A percentile compares a stretch with the other conserved stretches of the same genome.
These are phyloP conservation scores for Gastrophysa polygoni DNA, from an alignment of 2,888 invertebrate genomes.

Conservation along the genomic window DNA sequence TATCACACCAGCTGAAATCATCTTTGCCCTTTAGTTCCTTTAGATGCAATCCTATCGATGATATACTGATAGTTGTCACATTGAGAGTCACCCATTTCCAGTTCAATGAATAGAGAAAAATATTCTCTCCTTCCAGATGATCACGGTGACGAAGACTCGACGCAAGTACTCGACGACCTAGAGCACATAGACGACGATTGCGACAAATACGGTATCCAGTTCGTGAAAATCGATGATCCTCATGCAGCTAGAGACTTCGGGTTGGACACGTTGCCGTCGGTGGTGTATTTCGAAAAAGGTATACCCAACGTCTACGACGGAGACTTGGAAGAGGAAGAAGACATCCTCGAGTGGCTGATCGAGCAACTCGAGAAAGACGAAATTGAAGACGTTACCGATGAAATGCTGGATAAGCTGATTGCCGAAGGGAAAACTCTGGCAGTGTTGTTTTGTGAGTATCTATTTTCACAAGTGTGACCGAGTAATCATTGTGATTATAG, in stretches of 20 bases:
- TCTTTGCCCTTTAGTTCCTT: no score
- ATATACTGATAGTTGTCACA: no score
- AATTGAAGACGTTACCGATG: conserved; percentile 93
- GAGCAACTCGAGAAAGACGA: conserved; percentile 89
- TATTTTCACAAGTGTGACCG: no score
- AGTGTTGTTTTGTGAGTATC: conserved; percentile 83
- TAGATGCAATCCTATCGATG: no score
- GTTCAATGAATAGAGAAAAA: no score
- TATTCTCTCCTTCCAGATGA: conserved; percentile 84
- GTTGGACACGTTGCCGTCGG: conserved; percentile 79
- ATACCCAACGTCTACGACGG: conserved; percentile 92
- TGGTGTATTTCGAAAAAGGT: conserved; percentile 93
- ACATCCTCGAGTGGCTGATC: conserved; percentile 86
- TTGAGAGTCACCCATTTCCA: no score
- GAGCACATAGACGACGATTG: conserved; percentile 95
- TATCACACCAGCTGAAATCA: no score
- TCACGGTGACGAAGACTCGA: conserved; percentile 86
- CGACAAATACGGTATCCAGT: conserved; percentile 89
- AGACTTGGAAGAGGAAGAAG: conserved; percentile 86
- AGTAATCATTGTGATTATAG: no score
- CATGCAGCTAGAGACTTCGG: conserved; percentile 86
- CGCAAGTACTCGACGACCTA: conserved; percentile 82
- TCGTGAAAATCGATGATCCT: conserved; percentile 89
- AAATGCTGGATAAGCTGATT: conserved; percentile 89
- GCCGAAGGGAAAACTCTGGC: conserved; percentile 88